Percentiles rank a stretch among this genome's conserved stretches.
These are phyloP conservation scores for Escarpia spicata DNA, from an alignment of 2,888 invertebrate genomes.

Conservation along the genomic window DNA sequence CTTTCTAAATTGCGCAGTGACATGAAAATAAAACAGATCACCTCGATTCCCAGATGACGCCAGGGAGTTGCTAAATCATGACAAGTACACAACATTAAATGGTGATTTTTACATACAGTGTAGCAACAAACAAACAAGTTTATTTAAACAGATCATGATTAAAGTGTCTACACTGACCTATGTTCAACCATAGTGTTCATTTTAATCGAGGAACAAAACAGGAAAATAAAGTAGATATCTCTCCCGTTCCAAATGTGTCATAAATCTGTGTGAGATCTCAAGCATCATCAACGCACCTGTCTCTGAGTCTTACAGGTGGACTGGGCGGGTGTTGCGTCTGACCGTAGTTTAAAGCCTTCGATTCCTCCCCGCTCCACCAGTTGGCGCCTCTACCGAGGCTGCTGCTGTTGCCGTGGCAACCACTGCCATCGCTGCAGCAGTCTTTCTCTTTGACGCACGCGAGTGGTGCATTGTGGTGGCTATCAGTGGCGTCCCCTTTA, in stretches of 20 bases:
- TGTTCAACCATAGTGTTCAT: too few relatives aligned
- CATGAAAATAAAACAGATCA: too few relatives aligned
- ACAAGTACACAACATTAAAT: too few relatives aligned
- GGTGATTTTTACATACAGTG: too few relatives aligned
- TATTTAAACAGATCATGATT: too few relatives aligned
- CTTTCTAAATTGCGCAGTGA: too few relatives aligned
- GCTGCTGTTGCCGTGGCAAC: slow-evolving; percentile 36
- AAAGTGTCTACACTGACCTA: too few relatives aligned
- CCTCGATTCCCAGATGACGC: too few relatives aligned
- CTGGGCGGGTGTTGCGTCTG: slow-evolving; percentile 51
- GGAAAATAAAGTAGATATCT: background rate
- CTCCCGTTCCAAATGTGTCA: background rate
- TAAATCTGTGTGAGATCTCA: background rate
- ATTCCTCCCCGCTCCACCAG: background rate
- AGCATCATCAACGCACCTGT: slow-evolving; percentile 45
- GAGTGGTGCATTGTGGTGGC: slow-evolving; percentile 13
- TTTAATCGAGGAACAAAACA: background rate
- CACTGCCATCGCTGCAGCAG: slow-evolving; percentile 35
- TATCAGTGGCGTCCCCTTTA: background rate
- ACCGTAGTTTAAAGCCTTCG: background rate
- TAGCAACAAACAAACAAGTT: too few relatives aligned
- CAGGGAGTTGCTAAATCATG: too few relatives aligned
- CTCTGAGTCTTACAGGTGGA: slow-evolving; percentile 55
- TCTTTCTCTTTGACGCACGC: slow-evolving; percentile 46
- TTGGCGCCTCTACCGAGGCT: slow-evolving; percentile 31